Percentiles rank a stretch among this genome's conserved stretches.
Conservation (phyloP, 2,797 vertebrate genomes). For the Scolopax bukidnonensis region DNA sequence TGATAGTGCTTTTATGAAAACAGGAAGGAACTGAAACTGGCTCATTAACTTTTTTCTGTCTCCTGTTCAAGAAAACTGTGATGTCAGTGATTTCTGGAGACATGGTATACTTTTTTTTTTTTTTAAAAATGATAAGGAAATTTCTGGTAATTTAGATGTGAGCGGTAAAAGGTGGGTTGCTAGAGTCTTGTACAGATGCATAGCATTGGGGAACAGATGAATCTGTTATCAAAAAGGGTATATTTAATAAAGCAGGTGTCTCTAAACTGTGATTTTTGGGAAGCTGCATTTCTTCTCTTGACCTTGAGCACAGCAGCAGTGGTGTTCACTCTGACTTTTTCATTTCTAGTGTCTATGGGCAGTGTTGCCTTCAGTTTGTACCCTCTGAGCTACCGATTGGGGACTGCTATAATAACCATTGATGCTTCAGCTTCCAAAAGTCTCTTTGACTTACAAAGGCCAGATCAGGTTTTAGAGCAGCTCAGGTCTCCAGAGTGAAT, state of each 20-base stretch:
- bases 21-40: neutral
- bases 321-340: neutral
- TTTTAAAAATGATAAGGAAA: neutral
- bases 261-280: neutral
- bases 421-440: neutral
- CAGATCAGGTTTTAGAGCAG: constrained; percentile 53
- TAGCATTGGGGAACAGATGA: no score
- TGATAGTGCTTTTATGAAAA: neutral
- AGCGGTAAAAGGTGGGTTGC: neutral
- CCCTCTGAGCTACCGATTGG: neutral
- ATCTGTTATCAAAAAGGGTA: neutral
- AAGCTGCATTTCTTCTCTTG: neutral
- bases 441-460: neutral
- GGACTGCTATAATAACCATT: neutral
- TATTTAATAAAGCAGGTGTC: neutral
- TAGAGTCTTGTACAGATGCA: neutral
- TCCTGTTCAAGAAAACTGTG: neutral
- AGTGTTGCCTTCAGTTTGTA: neutral
- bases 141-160: neutral
- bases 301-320: neutral
- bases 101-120: neutral
- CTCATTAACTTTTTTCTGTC: neutral
- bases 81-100: neutral
- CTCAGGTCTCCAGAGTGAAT: constrained; percentile 60
- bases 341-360: neutral